phyloP scores from a whole-genome alignment of 2,113 vertebrate genomes.

The Ctenomys sociabilis region DNA sequence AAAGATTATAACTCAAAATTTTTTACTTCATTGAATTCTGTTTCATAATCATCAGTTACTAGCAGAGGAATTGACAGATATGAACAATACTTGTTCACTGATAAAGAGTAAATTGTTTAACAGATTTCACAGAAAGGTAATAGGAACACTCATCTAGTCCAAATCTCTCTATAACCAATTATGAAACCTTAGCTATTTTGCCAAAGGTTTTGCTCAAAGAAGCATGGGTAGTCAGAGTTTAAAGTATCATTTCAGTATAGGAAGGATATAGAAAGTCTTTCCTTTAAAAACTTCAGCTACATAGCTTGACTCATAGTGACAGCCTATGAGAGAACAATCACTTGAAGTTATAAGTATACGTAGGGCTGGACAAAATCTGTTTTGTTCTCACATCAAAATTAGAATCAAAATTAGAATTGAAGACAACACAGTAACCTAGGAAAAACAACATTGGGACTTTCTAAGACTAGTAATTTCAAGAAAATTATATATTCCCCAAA shows the following conservation, averaged over 20 bases:
- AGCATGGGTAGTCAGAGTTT: background rate
- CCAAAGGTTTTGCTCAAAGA: background rate
- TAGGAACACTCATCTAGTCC: slow-evolving; percentile 9
- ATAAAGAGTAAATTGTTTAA: slow-evolving; percentile 36
- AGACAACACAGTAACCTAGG: slow-evolving; percentile 38
- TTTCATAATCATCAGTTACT: slow-evolving; percentile 45
- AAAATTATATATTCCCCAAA: slow-evolving; percentile 64
- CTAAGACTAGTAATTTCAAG: slow-evolving; percentile 59
- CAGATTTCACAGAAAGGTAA: slow-evolving; percentile 15
- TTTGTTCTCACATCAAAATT: slow-evolving; percentile 59
- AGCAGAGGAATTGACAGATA: background rate
- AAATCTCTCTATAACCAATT: background rate
- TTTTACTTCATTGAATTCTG: slow-evolving; percentile 51
- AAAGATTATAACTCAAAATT: background rate
- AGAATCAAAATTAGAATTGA: slow-evolving; percentile 68
- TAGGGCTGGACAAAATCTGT: slow-evolving; percentile 7
- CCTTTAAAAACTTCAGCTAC: no score
- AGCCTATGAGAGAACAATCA: background rate
- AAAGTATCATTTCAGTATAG: background rate
- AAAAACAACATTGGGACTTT: slow-evolving; percentile 56
- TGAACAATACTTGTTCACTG: background rate
- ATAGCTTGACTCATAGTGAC: no score
- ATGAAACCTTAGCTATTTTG: slow-evolving; percentile 38
- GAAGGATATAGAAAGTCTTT: background rate
- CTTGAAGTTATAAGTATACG: slow-evolving; percentile 54